Percentiles rank a stretch among this genome's conserved stretches.
Evolutionary conservation across 1,140 invertebrate genomes (phyloP).

Genomic region (Musca vetustissima): DNA sequence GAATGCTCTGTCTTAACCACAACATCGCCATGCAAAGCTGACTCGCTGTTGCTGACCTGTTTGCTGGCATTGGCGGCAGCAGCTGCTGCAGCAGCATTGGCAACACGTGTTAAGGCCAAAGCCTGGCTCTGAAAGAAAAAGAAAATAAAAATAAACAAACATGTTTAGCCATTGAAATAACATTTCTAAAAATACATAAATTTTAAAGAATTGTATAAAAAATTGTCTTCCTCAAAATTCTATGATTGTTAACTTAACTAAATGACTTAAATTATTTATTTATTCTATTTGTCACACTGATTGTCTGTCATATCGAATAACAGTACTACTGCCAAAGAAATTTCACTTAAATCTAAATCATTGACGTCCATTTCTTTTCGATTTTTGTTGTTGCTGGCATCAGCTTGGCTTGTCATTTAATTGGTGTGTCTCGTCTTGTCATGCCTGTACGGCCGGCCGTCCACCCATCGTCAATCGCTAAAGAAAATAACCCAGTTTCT

Average conservation of each 20-base stretch:
- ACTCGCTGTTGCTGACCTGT: conserved; percentile 30
- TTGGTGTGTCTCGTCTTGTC: conserved; percentile 16
- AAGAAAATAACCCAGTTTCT: conserved; percentile 50
- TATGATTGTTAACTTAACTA: neutral
- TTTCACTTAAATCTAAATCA: neutral
- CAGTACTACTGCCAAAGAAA: too few relatives aligned
- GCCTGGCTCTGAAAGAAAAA: conserved; percentile 48
- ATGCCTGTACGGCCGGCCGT: too few relatives aligned
- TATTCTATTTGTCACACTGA: too few relatives aligned
- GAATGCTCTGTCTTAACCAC: conserved; percentile 53
- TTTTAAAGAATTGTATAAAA: neutral
- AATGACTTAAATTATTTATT: too few relatives aligned
- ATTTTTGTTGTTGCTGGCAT: neutral
- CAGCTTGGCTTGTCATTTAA: neutral
- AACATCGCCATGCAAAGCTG: conserved; percentile 39
- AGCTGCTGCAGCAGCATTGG: conserved; percentile 47
- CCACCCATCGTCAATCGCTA: conserved; percentile 24
- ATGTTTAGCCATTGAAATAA: neutral
- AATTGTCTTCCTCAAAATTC: neutral
- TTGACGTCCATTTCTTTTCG: neutral
- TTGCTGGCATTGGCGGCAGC: conserved; percentile 38
- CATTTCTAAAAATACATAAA: neutral
- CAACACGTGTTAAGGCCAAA: conserved; percentile 49
- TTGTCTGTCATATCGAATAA: too few relatives aligned
- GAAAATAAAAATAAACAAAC: conserved; percentile 12